These are phyloP conservation scores for Ficedula albicollis DNA, from an alignment of 2,797 vertebrate genomes.

Conservation along the genomic window DNA sequence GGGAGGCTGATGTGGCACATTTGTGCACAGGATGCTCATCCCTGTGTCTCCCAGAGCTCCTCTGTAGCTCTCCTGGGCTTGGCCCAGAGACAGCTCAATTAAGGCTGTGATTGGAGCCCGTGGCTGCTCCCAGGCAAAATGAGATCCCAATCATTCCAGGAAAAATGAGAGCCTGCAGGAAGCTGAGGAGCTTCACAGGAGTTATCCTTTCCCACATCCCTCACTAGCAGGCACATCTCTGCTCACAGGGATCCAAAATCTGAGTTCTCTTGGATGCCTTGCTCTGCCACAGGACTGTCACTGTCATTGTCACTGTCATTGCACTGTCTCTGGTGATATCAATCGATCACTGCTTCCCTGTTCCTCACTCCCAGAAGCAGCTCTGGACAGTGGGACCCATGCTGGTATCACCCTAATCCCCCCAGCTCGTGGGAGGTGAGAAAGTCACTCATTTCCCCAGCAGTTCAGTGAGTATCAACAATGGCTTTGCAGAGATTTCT, in stretches of 20 bases:
- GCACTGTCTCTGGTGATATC: not conserved
- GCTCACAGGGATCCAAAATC: not conserved
- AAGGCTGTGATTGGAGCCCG: not conserved
- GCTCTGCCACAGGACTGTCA: not conserved
- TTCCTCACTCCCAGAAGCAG: not conserved
- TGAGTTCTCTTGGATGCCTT: not conserved
- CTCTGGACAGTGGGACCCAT: not conserved
- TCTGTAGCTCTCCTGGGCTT: not conserved
- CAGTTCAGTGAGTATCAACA: not conserved
- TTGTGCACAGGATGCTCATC: not conserved
- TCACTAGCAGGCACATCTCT: not conserved
- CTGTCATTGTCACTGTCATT: not conserved
- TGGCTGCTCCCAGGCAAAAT: not conserved
- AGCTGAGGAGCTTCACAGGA: not conserved
- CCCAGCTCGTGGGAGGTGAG: rapidly evolving
- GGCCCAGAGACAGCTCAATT: not conserved
- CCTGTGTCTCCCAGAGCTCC: not conserved
- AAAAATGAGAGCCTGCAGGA: not conserved
- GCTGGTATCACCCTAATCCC: not conserved
- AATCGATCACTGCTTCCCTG: not conserved
- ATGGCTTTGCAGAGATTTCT: not conserved
- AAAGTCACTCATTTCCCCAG: not conserved
- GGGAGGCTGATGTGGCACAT: not conserved
- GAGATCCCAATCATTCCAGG: not conserved
- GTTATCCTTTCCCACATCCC: not conserved